phyloP scores from a whole-genome alignment of 2,888 invertebrate genomes.

The Amitus sp. region DNA sequence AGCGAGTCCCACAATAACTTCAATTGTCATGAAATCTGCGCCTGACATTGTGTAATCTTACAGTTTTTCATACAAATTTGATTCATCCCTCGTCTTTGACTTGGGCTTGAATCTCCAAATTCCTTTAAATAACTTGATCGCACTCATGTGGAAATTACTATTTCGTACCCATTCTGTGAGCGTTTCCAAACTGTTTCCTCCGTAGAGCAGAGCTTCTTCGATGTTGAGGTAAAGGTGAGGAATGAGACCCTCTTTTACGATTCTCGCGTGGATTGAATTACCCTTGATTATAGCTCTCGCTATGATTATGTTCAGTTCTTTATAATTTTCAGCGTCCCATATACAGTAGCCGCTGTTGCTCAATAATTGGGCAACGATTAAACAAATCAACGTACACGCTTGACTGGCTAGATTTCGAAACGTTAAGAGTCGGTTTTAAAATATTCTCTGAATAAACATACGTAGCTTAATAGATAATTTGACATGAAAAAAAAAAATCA shows the following conservation, averaged over 20 bases:
- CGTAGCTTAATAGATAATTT: too few relatives aligned
- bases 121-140: too few relatives aligned
- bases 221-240: constrained; percentile 57
- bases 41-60: too few relatives aligned
- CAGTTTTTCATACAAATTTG: too few relatives aligned
- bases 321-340: constrained; percentile 43
- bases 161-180: constrained; percentile 61
- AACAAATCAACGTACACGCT: constrained; percentile 72
- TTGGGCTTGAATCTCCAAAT: too few relatives aligned
- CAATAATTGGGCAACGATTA: constrained; percentile 67
- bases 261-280: constrained; percentile 68
- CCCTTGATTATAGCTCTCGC: constrained; percentile 71
- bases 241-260: constrained; percentile 51
- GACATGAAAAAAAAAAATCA: too few relatives aligned
- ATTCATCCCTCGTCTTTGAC: too few relatives aligned
- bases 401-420: constrained; percentile 67
- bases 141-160: too few relatives aligned
- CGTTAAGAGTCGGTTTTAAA: too few relatives aligned
- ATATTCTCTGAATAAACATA: too few relatives aligned
- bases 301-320: constrained; percentile 66
- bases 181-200: constrained; percentile 51
- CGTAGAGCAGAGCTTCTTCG: constrained; percentile 63
- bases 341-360: constrained; percentile 46
- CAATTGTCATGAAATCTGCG: too few relatives aligned
- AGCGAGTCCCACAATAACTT: too few relatives aligned